A percentile compares a stretch with the other conserved stretches of the same genome.
Conservation (phyloP, 2,888 invertebrate species). For the Mystacides longicornis region DNA sequence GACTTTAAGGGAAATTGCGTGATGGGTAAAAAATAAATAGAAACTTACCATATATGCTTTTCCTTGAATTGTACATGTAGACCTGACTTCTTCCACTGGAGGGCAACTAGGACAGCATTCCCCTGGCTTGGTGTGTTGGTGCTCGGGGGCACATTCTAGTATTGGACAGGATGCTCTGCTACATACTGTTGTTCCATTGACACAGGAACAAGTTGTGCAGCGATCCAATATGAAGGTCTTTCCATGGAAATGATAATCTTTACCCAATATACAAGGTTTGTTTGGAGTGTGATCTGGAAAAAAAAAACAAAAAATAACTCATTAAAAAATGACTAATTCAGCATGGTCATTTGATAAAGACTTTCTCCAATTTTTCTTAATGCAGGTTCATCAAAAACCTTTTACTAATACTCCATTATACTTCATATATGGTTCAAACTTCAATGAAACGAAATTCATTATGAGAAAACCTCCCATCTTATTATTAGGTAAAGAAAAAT, state of each 20-base stretch:
- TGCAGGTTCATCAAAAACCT: background rate
- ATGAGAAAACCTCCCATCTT: no score
- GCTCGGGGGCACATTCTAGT: conserved; percentile 73
- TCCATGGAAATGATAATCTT: conserved; percentile 56
- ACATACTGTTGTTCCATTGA: conserved; percentile 74
- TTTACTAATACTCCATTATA: background rate
- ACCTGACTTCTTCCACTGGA: conserved; percentile 58
- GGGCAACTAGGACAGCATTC: conserved; percentile 74
- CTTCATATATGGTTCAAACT: no score
- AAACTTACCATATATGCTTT: conserved; percentile 67
- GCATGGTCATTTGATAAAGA: no score
- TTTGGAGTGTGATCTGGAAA: conserved; percentile 25
- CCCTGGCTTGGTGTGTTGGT: conserved; percentile 56
- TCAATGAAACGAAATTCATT: no score
- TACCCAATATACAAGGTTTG: conserved; percentile 64
- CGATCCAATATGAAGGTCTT: conserved; percentile 60
- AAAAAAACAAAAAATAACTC: background rate
- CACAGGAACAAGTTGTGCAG: conserved; percentile 81
- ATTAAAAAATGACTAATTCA: no score
- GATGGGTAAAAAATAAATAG: no score
- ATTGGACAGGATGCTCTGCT: conserved; percentile 78
- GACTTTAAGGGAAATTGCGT: no score
- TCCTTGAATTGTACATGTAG: conserved; percentile 58
- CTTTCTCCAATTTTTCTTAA: background rate
- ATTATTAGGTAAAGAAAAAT: no score